phyloP scores from a whole-genome alignment of 2,888 invertebrate species.

The Drosophila algonquin region DNA sequence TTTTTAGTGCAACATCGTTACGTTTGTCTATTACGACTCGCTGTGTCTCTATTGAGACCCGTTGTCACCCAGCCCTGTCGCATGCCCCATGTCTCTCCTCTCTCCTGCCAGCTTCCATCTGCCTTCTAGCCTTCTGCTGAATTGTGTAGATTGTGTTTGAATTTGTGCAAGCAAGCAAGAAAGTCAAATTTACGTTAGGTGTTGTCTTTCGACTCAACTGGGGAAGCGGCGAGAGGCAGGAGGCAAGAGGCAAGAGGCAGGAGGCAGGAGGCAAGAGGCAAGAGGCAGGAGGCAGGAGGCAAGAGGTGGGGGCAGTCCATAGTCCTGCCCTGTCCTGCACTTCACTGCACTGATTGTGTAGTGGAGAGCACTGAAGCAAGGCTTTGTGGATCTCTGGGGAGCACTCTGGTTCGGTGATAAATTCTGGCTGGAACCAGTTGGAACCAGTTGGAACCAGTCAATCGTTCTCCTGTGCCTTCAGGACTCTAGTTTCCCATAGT shows the following conservation, averaged over 20 bases:
- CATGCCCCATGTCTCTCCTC: constrained; percentile 9
- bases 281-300: background rate
- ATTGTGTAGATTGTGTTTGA: constrained; percentile 58
- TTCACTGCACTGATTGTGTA: constrained; percentile 15
- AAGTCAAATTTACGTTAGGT: constrained; percentile 70
- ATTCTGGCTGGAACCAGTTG: no score
- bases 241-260: no score
- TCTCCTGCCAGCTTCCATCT: constrained; percentile 47
- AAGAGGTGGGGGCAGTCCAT: background rate
- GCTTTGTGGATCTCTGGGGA: constrained; percentile 2
- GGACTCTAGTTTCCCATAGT: background rate
- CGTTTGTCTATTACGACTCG: constrained; percentile 71
- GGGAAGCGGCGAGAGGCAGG: background rate
- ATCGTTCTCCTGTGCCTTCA: background rate
- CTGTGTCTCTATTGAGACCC: constrained; percentile 62
- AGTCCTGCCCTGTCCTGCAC: background rate
- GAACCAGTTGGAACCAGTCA: background rate
- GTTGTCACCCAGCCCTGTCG: constrained; percentile 24
- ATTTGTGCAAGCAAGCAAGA: constrained; percentile 68
- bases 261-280: background rate
- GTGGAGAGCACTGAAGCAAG: constrained; percentile 2
- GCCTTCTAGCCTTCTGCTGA: constrained; percentile 32
- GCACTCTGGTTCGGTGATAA: background rate
- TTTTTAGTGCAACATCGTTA: constrained; percentile 68
- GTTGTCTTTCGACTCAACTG: constrained; percentile 9